Evolutionary conservation across 2,888 invertebrate species (phyloP).

Genomic region (Diarsia dahlii): DNA sequence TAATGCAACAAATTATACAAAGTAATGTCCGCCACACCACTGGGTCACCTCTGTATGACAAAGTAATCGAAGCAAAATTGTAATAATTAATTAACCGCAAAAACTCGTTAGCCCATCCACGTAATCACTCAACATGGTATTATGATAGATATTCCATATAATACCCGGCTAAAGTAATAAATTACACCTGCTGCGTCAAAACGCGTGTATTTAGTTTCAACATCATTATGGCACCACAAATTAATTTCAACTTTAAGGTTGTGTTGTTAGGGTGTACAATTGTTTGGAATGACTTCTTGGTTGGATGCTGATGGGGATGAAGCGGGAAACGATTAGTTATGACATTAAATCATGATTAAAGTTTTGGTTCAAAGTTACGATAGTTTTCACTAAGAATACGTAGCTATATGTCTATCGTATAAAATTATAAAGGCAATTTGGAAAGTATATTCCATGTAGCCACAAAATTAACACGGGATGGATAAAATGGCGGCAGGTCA

Average conservation of each 20-base stretch:
- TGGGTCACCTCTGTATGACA: too few relatives aligned
- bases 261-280: constrained; percentile 32
- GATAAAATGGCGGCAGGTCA: too few relatives aligned
- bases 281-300: constrained; percentile 11
- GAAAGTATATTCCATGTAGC: too few relatives aligned
- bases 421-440: neutral
- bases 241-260: constrained; percentile 46
- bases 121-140: constrained; percentile 57
- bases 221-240: constrained; percentile 38
- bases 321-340: constrained; percentile 32
- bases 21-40: too few relatives aligned
- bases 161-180: constrained; percentile 57
- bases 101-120: constrained; percentile 50
- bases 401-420: neutral
- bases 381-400: neutral
- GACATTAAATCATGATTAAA: constrained; percentile 35
- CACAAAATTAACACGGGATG: too few relatives aligned
- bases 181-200: constrained; percentile 60
- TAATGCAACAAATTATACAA: too few relatives aligned
- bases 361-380: constrained; percentile 12
- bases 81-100: constrained; percentile 30
- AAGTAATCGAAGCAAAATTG: neutral
- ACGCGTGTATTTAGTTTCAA: constrained; percentile 54
- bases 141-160: constrained; percentile 55
- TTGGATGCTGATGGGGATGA: neutral